Percentiles rank a stretch among this genome's conserved stretches.
These are phyloP conservation scores for Chesias legatella DNA, from an alignment of 2,888 invertebrate species.

Conservation along the genomic window DNA sequence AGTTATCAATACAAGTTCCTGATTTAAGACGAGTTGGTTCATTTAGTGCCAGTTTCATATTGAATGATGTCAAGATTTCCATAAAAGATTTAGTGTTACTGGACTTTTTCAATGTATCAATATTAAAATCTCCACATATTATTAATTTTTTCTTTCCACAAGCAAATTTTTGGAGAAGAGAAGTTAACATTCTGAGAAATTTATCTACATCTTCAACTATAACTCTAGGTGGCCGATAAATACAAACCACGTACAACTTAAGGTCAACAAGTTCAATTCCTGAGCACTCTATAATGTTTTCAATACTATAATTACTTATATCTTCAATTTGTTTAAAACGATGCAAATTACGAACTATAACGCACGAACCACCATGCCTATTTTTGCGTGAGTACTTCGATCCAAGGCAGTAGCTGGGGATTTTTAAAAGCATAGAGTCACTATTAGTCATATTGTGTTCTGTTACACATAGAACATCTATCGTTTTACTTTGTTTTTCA, in stretches of 20 bases:
- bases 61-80: slow-evolving; percentile 1
- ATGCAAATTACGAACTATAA: slow-evolving; percentile 1
- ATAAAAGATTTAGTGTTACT: slow-evolving; percentile 3
- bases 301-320: not conserved
- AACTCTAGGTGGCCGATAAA: slow-evolving; percentile 5
- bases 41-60: slow-evolving; percentile 1
- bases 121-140: slow-evolving; percentile 9
- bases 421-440: not conserved
- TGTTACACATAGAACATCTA: slow-evolving; percentile 5
- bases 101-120: not conserved
- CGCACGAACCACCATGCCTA: slow-evolving; percentile 2
- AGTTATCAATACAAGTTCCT: slow-evolving; percentile 5
- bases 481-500: not conserved
- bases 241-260: slow-evolving; percentile 1
- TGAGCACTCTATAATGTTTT: slow-evolving; percentile 4
- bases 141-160: slow-evolving; percentile 2
- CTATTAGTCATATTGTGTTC: slow-evolving; percentile 7
- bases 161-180: not conserved
- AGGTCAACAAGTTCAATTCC: not conserved
- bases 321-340: not conserved
- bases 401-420: not conserved
- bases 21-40: slow-evolving; percentile 1
- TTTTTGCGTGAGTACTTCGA: slow-evolving; percentile 1
- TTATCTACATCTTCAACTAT: not conserved
- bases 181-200: slow-evolving; percentile 1